Base-by-base conservation (phyloP, 2,113 vertebrate species). In the Podilymbus podiceps region DNA sequence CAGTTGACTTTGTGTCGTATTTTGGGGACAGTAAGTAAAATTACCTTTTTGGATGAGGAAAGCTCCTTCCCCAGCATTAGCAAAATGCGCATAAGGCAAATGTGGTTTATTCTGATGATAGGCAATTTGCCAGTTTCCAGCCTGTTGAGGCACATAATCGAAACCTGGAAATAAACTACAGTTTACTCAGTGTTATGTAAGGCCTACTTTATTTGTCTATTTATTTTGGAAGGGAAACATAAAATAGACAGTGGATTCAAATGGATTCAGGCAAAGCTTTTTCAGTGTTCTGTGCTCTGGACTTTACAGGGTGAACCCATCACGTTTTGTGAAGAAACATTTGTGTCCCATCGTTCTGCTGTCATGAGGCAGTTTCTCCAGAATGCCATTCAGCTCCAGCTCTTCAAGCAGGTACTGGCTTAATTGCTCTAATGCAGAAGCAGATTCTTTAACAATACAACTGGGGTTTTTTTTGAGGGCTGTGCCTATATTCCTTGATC, bases 351-450 rank as follows among this genome's bases (percentile, higher is more conserved):
- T 96, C 99, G 99, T 15, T 99, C 99, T 1, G 98, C 98, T 91
- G 98, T 99, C 93, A 99, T 99, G 99, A 98, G 98, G 92, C 99
- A 99, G 93, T 99, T 99, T 94, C 99, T 99, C 15, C 99, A 99
- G 97, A 99, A 99, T 2, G 99, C 99, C 89, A 99, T 99, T 50
- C 99, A 99, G 96, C 98, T 99, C 15, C 99, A 99, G 97, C 98
- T 99, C 90, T 99, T 99, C 96, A 99, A 99, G 97, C 99, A 99
- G 99, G 99, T 99, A 97, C 75, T 24, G 69, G 7, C 74, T 76
- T 89, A 60, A 56, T 31, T 52, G 74, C 28, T 52, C 8, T 75
- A 31, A 2, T 11, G 62, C 33, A 33, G n/a, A 60, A 47, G 44
- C 69, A 72, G 59, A 11, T 56, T 42, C 82, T 85, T 11, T 33